Evolutionary conservation across 2,113 vertebrate species (phyloP).

Genomic region (Catagonus wagneri): DNA sequence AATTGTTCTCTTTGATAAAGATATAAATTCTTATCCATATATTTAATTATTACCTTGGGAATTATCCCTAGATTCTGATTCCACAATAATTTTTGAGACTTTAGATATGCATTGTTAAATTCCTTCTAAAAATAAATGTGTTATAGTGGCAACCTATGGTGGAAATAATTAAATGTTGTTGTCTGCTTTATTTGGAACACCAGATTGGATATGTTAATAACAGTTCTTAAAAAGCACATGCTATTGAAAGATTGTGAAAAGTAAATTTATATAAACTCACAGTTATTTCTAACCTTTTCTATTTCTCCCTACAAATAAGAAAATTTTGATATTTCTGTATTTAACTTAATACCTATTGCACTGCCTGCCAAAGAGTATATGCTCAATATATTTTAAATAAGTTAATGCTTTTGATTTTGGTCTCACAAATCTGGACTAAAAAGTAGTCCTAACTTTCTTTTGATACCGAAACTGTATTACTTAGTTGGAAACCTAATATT

Average conservation of each 20-base stretch:
- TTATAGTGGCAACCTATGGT: conserved; percentile 54
- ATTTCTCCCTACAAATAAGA: neutral
- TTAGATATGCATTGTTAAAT: conserved; percentile 58
- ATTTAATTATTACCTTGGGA: conserved; percentile 2
- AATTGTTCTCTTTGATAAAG: neutral
- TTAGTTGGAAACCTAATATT: neutral
- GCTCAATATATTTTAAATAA: neutral
- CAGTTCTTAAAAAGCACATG: conserved; percentile 67
- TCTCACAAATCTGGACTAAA: neutral
- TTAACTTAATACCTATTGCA: neutral
- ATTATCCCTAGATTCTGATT: conserved; percentile 13
- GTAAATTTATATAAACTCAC: conserved; percentile 52
- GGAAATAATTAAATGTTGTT: conserved; percentile 75
- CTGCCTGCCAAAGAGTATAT: neutral
- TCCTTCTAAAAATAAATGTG: conserved; percentile 68
- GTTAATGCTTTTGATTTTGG: neutral
- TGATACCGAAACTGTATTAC: neutral
- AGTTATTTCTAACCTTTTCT: neutral
- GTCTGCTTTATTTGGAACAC: conserved; percentile 71
- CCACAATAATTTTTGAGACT: neutral
- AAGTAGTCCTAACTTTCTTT: neutral
- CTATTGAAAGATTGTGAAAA: conserved; percentile 52
- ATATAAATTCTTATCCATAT: neutral
- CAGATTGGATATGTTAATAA: conserved; percentile 75
- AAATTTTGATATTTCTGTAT: neutral